Base-by-base conservation (phyloP, 2,113 vertebrate species). In the Pungitius pungitius region DNA sequence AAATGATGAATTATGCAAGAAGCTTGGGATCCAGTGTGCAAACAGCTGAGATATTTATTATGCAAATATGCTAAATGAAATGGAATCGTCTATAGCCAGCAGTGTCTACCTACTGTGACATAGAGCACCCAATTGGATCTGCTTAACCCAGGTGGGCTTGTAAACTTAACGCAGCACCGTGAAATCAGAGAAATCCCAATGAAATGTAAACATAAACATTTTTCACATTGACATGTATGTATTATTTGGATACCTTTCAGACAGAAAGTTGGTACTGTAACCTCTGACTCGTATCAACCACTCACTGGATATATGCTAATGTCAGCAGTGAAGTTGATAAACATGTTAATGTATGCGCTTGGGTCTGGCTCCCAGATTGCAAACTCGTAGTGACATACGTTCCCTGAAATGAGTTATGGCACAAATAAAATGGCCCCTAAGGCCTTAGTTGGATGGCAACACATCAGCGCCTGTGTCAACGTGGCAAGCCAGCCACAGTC, bases 351-450 rank as follows among this genome's bases (percentile, higher is more conserved):
- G 73, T 84, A 69, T 67, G 72, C 70, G 11, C 13, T 24, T 40
- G 68, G 86, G 80, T 37, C 51, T 27, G 3, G 6, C 73, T 76
- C 83, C 88, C 79, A 67, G 52, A 70, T 77, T 76, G 52, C 60
- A 65, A 66, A 76, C 75, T 71, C 17, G 30, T 58, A 40, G 73
- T 73, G 71, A 85, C 80, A 85, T 77, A 71, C 47, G 66, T 69
- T 85, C 60, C 75, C 66, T 11, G 66, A 84, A 87, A 92, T 90
- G 86, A 90, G 77, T 90, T 87, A 87, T 89, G 89, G 80, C 78
- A 84, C 81, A 84, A 87, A 88, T 85, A 83, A 88, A 90, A 82
- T 17, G 84, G 82, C 56, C 82, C 85, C 86, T 2, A 57, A 69
- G 76, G 86, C 71, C 75, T 71, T 61, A 58, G 76, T 78, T 60